Conservation (phyloP, 2,113 vertebrate genomes). For the Atherinomorus stipes region DNA sequence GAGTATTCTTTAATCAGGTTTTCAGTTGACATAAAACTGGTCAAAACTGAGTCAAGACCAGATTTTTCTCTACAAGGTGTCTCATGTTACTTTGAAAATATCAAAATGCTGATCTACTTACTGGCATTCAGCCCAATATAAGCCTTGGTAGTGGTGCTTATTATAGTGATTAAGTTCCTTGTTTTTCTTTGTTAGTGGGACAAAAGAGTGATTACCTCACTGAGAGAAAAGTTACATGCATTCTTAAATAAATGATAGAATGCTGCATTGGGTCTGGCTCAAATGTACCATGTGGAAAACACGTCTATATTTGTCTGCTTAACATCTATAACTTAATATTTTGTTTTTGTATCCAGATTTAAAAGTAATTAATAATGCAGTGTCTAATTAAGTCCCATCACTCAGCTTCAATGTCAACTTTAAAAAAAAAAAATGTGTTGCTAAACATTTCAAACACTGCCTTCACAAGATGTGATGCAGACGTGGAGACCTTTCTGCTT, state of each 20-base stretch:
- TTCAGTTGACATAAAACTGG: constrained; percentile 6
- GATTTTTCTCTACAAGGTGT: constrained; percentile 1
- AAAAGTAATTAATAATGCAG: constrained; percentile 10
- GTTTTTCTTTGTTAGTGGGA: constrained; percentile 9
- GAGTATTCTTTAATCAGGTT: constrained; percentile 16
- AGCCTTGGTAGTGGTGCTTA: constrained; percentile 14
- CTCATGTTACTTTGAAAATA: constrained; percentile 38
- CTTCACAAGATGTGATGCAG: background rate
- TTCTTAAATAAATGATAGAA: constrained; percentile 24
- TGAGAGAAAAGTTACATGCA: constrained; percentile 38
- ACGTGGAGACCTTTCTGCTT: constrained; percentile 25
- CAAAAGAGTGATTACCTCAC: constrained; percentile 13
- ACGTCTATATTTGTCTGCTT: background rate
- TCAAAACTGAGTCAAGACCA: background rate
- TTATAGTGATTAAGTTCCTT: constrained; percentile 36
- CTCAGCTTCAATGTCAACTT: background rate
- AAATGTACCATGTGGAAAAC: constrained; percentile 4
- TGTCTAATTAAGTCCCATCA: constrained; percentile 15
- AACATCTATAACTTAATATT: background rate
- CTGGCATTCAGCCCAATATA: constrained; percentile 19
- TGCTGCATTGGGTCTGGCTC: constrained; percentile 21
- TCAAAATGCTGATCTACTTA: constrained; percentile 7
- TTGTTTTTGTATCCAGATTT: background rate
- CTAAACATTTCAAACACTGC: constrained; percentile 17
- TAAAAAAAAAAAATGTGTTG: background rate